phyloP scores from a whole-genome alignment of 2,888 invertebrate genomes.

The Caenorhabditis sp. region DNA sequence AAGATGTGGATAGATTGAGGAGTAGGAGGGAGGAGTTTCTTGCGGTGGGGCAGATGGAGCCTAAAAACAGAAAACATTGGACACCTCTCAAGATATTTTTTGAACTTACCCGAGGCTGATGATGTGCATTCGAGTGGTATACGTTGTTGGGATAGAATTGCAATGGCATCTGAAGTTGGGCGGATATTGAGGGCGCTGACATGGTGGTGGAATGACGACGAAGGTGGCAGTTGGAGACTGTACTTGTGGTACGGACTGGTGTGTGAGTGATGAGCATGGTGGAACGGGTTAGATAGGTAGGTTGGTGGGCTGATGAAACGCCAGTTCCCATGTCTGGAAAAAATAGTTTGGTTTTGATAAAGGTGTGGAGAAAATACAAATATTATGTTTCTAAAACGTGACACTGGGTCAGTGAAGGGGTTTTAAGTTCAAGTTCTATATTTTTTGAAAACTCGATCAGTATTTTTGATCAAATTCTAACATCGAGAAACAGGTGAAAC shows the following conservation, averaged over 20 bases:
- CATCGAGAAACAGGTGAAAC: too few relatives aligned
- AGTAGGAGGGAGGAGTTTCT: constrained; percentile 24
- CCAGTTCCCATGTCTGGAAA: constrained; percentile 20
- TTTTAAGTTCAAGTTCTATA: not conserved
- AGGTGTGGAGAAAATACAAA: too few relatives aligned
- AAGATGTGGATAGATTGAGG: constrained; percentile 17
- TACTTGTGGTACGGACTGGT: constrained; percentile 1
- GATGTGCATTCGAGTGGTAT: constrained; percentile 19
- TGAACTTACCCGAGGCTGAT: constrained; percentile 15
- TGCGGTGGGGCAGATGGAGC: constrained; percentile 12
- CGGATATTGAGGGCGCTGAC: constrained; percentile 13
- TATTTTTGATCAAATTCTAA: too few relatives aligned
- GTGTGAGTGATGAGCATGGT: constrained; percentile 39
- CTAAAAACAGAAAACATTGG: not conserved
- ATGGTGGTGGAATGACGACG: constrained; percentile 24
- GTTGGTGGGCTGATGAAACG: constrained; percentile 23
- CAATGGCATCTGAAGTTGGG: constrained; percentile 28
- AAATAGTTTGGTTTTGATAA: too few relatives aligned
- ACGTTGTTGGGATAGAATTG: constrained; percentile 39
- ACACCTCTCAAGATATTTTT: not conserved
- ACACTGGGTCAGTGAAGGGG: too few relatives aligned
- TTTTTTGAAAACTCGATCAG: too few relatives aligned
- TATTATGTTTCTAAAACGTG: too few relatives aligned
- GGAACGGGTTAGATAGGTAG: constrained; percentile 26
- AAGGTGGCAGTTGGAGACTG: constrained; percentile 16